A percentile compares a stretch with the other conserved stretches of the same genome.
Evolutionary conservation across 2,888 invertebrate genomes (phyloP).

Genomic region (Esperia sulphurella): DNA sequence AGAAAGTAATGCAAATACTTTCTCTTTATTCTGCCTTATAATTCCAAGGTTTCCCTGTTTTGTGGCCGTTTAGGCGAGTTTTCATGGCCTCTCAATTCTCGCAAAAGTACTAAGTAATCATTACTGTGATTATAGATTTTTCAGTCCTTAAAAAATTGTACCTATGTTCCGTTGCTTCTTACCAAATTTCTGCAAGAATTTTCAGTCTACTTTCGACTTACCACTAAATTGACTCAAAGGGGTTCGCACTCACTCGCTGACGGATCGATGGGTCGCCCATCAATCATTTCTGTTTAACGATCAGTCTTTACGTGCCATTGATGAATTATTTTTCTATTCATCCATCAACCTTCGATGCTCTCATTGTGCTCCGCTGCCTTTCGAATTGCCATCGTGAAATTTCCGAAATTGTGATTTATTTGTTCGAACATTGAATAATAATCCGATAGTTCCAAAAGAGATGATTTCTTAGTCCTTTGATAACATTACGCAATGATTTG

Average conservation of each 20-base stretch:
- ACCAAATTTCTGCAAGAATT: neutral
- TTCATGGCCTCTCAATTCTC: too few species aligned
- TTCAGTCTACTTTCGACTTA: neutral
- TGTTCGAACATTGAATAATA: neutral
- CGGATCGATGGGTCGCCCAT: slow-evolving; percentile 34
- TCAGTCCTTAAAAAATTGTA: too few species aligned
- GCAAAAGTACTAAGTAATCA: too few species aligned
- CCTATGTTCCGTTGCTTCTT: too few species aligned
- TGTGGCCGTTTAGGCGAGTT: too few species aligned
- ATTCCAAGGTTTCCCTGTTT: too few species aligned
- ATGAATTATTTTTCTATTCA: slow-evolving; percentile 25
- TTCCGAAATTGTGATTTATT: neutral
- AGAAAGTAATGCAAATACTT: too few species aligned
- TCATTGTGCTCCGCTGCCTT: slow-evolving; percentile 15
- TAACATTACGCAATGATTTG: too few species aligned
- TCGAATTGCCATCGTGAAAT: neutral
- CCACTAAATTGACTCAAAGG: slow-evolving; percentile 7
- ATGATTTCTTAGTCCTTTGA: too few species aligned
- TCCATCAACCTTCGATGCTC: slow-evolving; percentile 36
- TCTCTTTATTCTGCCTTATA: too few species aligned
- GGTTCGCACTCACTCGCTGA: slow-evolving; percentile 4
- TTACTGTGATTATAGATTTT: too few species aligned
- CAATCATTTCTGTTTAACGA: slow-evolving; percentile 35
- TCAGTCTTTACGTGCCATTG: slow-evolving; percentile 44
- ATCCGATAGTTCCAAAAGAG: too few species aligned